Evolutionary conservation across 2,113 vertebrate species (phyloP).

Genomic region (Addax nasomaculatus): DNA sequence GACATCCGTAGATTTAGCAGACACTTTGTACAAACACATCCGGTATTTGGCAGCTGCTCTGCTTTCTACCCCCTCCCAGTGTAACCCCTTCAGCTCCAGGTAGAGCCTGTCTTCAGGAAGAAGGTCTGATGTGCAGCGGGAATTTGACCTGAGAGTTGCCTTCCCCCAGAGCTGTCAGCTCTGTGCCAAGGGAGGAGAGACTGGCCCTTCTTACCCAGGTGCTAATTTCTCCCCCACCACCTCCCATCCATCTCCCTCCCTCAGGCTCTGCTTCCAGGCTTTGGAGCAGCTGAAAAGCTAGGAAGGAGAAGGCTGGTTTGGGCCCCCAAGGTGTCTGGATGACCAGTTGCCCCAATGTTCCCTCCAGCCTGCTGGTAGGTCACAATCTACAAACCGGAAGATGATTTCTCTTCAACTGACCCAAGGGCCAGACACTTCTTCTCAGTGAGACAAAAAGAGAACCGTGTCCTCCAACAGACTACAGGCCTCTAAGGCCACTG

Average conservation of each 20-base stretch:
- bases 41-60: background rate
- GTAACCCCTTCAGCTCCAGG: background rate
- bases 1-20: background rate
- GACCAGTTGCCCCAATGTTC: background rate
- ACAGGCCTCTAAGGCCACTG: background rate
- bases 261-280: background rate
- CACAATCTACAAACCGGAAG: background rate
- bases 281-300: too few species aligned
- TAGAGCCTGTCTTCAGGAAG: background rate
- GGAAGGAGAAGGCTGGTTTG: background rate
- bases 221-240: background rate
- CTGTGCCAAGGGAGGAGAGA: background rate
- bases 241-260: background rate
- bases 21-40: background rate
- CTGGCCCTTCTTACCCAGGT: background rate
- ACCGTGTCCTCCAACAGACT: background rate
- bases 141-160: background rate
- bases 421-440: background rate
- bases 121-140: background rate
- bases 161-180: background rate
- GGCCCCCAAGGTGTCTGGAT: background rate
- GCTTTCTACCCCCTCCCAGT: background rate
- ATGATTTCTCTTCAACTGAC: background rate
- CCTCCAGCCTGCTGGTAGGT: background rate
- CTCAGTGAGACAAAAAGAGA: background rate